Evolutionary conservation across 2,888 invertebrate genomes (phyloP).

Genomic region (Dexiosoma caninum): DNA sequence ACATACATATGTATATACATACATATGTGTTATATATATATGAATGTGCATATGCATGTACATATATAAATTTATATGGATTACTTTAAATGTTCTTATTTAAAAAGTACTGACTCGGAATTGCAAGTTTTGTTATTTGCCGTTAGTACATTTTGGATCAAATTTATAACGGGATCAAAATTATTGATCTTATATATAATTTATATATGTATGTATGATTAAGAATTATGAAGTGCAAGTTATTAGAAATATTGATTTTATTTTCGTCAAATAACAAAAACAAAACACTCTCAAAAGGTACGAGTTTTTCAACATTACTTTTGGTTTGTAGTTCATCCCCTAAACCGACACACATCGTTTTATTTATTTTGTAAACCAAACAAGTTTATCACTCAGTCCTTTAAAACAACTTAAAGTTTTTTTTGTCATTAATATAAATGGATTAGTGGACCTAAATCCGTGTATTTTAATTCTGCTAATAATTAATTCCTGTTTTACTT

Average conservation of each 20-base stretch:
- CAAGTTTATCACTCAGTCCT: slow-evolving; percentile 44
- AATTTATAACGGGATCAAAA: background rate
- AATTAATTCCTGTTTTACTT: too few species aligned
- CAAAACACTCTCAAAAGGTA: slow-evolving; percentile 10
- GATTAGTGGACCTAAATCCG: too few species aligned
- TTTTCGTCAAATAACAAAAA: slow-evolving; percentile 25
- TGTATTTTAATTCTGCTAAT: too few species aligned
- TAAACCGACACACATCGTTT: slow-evolving; percentile 23
- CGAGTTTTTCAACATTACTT: slow-evolving; percentile 12
- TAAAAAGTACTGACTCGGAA: too few species aligned
- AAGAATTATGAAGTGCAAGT: background rate
- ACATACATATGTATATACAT: background rate
- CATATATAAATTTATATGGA: too few species aligned
- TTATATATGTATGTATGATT: background rate
- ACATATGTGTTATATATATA: background rate
- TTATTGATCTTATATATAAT: background rate
- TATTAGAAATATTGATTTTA: slow-evolving; percentile 49
- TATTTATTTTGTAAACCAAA: slow-evolving; percentile 28
- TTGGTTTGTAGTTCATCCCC: slow-evolving; percentile 52
- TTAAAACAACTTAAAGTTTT: slow-evolving; percentile 5
- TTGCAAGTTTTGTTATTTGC: background rate
- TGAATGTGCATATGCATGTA: background rate
- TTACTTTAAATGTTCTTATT: too few species aligned
- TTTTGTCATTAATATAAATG: too few species aligned
- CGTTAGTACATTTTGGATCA: too few species aligned